Base-by-base conservation (phyloP, 1,140 invertebrate genomes). In the Eulimnadia texana region DNA sequence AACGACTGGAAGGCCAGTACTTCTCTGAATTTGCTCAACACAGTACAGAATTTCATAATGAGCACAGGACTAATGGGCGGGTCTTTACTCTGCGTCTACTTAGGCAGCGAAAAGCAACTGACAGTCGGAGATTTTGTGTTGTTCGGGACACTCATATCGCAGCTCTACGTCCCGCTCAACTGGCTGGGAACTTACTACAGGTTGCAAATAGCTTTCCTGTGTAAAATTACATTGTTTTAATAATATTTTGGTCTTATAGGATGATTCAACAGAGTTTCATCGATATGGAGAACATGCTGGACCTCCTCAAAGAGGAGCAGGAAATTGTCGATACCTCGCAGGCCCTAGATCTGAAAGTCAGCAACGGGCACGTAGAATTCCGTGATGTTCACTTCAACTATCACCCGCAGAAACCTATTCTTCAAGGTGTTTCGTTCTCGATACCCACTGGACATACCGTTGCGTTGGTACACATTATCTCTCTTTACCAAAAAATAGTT, bases 281-380 rank as follows among this genome's bases (percentile, higher is more conserved):
- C 24, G 95, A 98, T 68, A 98, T 98, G 95, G 95, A 98, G 77
- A 98, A 98, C 71, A 98, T 99, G 94, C 93, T 98, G 74, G 93
- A 97, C 60, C 71, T 99, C 53, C 75, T 99, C 55, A 80, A 84
- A 55, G 87, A 93, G 72, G 79, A 87, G 24, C 79, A 86, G 64
- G 93, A 98, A 77, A 80, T 97, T 54, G 77, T 83, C 16, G 92
- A 98, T 77, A 80, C 81, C 1, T 81, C 84, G 0, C 82, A 84
- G 60, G 90, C 90, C 51, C 79, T 79, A 6, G 78, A 82, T 20
- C 70, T 97, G 20, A 70, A 80, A 3, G 74, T 90, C 1, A 80
- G 82, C 49, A 78, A 79, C 53, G 93, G 91, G 49, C 74, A 78
- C 54, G 83, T 98, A 29, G 89, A 94, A 75, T 95, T 97, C 70